These are phyloP conservation scores for Drosophila affinis DNA, from an alignment of 2,888 invertebrate species.

Conservation along the genomic window DNA sequence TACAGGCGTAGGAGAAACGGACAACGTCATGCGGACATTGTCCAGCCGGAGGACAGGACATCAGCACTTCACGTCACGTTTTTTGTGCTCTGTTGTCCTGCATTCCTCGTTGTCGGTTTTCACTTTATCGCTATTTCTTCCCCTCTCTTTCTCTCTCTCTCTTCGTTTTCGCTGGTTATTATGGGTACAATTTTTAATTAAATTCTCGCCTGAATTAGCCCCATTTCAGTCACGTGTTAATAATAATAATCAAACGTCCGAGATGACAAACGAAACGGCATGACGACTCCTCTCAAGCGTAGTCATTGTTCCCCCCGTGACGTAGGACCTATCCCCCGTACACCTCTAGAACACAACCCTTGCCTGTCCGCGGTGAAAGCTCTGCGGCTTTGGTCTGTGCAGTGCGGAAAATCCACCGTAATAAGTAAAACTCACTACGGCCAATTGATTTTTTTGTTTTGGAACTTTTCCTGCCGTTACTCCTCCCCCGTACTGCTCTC, in stretches of 20 bases:
- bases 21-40: conserved; percentile 62
- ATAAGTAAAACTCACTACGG: conserved; percentile 52
- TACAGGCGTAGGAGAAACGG: conserved; percentile 64
- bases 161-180: conserved; percentile 44
- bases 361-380: neutral
- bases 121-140: conserved; percentile 1
- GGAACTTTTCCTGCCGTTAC: conserved; percentile 1
- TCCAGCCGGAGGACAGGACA: conserved; percentile 22
- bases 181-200: conserved; percentile 73
- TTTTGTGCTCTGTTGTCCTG: conserved; percentile 1
- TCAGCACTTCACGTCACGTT: conserved; percentile 59
- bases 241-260: conserved; percentile 73
- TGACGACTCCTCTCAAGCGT: conserved; percentile 9
- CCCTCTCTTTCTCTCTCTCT: neutral
- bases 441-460: conserved; percentile 51
- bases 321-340: neutral
- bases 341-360: neutral
- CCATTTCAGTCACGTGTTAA: conserved; percentile 75
- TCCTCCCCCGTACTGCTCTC: neutral
- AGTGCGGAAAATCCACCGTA: conserved; percentile 30
- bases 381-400: neutral
- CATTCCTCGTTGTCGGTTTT: conserved; percentile 11
- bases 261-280: conserved; percentile 20
- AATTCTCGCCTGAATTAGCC: conserved; percentile 77
- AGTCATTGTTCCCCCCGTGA: conserved; percentile 22